Conservation (phyloP, 2,797 vertebrate species). For the Phrynocephalus forsythii region DNA sequence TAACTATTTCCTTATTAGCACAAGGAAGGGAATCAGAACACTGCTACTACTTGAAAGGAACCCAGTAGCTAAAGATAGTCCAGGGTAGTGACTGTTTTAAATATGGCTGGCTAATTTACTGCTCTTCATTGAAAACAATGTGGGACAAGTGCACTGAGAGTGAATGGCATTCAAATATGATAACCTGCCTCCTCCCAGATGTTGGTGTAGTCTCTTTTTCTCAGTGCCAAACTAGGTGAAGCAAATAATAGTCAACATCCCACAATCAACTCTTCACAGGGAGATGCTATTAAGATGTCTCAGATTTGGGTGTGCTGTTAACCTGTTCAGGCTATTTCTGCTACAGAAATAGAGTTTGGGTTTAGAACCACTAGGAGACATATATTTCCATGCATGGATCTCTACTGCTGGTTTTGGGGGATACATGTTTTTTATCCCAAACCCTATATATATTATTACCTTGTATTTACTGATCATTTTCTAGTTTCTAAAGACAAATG, state of each 20-base stretch:
- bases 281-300: background rate
- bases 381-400: background rate
- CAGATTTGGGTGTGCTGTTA: background rate
- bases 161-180: background rate
- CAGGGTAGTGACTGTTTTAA: too few relatives aligned
- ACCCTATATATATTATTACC: background rate
- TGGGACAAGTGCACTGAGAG: background rate
- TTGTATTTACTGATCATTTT: background rate
- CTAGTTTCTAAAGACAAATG: constrained; percentile 23
- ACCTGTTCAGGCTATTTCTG: background rate
- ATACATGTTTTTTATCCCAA: background rate
- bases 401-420: background rate
- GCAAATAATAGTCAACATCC: background rate
- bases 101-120: background rate
- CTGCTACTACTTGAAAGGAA: background rate
- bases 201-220: background rate
- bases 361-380: background rate
- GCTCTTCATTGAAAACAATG: background rate
- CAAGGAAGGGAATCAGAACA: constrained; percentile 4
- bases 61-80: background rate
- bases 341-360: background rate
- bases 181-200: background rate
- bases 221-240: background rate
- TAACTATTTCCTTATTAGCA: background rate
- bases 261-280: background rate